These are phyloP conservation scores for Phataginus tricuspis DNA, from an alignment of 2,797 vertebrate genomes.

Conservation along the genomic window DNA sequence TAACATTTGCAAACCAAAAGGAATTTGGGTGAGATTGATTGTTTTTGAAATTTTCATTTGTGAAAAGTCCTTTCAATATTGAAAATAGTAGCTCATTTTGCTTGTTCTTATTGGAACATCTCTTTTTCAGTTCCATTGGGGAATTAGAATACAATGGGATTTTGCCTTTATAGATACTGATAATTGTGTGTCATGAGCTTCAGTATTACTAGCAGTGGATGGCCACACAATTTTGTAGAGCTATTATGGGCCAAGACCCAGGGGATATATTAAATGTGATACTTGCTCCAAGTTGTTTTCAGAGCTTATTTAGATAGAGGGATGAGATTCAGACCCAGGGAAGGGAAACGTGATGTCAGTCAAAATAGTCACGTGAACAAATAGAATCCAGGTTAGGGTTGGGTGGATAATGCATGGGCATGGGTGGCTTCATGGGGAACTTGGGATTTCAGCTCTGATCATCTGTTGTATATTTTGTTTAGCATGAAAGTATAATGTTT, in stretches of 20 bases:
- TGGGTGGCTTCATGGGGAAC: neutral
- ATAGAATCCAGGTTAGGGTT: neutral
- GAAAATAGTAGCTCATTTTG: constrained; percentile 48
- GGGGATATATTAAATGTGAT: neutral
- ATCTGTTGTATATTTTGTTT: constrained; percentile 3
- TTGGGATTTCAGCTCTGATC: neutral
- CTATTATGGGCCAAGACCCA: neutral
- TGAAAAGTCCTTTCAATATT: constrained; percentile 30
- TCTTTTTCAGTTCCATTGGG: constrained; percentile 31
- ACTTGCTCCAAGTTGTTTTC: constrained; percentile 15
- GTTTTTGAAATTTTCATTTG: constrained; percentile 46
- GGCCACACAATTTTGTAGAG: constrained; percentile 37
- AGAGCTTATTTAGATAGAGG: neutral
- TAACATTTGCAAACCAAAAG: constrained; percentile 30
- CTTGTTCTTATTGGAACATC: constrained; percentile 14
- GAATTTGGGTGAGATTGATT: neutral
- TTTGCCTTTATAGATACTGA: constrained; percentile 3
- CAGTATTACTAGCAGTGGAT: neutral
- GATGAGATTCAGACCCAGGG: neutral
- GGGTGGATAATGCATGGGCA: neutral
- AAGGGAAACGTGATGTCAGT: neutral
- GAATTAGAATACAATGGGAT: neutral
- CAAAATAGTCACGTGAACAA: neutral
- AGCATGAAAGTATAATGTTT: neutral
- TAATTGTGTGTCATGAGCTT: constrained; percentile 43